phyloP scores from a whole-genome alignment of 2,888 invertebrate genomes.

The Mamestra brassicae region DNA sequence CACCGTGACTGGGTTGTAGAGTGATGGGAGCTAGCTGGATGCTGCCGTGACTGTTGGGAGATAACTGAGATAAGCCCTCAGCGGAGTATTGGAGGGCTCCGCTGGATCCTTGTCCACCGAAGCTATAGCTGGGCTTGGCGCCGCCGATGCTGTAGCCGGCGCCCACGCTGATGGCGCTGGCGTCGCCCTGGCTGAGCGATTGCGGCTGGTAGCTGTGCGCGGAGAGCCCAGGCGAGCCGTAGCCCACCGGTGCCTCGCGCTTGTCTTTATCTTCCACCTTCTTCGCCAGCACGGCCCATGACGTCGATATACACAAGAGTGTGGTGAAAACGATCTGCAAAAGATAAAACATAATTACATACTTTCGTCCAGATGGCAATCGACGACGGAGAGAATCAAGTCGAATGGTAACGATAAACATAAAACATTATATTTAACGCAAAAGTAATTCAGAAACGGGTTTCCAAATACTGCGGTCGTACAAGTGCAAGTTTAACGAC shows the following conservation, averaged over 20 bases:
- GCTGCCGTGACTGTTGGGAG: conserved; percentile 77
- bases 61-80: conserved; percentile 72
- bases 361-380: conserved; percentile 59
- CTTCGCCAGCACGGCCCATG: conserved; percentile 81
- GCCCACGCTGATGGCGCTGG: conserved; percentile 85
- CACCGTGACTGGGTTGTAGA: conserved; percentile 79
- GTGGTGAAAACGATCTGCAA: conserved; percentile 85
- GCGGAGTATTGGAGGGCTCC: conserved; percentile 75
- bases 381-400: conserved; percentile 40
- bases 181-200: conserved; percentile 79
- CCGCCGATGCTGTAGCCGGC: conserved; percentile 89
- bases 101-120: conserved; percentile 77
- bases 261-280: conserved; percentile 85
- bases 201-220: conserved; percentile 72
- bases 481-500: conserved; percentile 74
- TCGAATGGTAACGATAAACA: conserved; percentile 61
- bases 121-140: conserved; percentile 80
- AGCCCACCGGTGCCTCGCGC: conserved; percentile 82
- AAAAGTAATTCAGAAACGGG: conserved; percentile 75
- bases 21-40: conserved; percentile 84
- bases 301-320: conserved; percentile 81
- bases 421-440: conserved; percentile 66
- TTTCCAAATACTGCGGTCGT: conserved; percentile 75
- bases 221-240: conserved; percentile 72
- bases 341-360: conserved; percentile 67